Conservation (phyloP, 2,113 vertebrate species). For the Mastomys coucha region DNA sequence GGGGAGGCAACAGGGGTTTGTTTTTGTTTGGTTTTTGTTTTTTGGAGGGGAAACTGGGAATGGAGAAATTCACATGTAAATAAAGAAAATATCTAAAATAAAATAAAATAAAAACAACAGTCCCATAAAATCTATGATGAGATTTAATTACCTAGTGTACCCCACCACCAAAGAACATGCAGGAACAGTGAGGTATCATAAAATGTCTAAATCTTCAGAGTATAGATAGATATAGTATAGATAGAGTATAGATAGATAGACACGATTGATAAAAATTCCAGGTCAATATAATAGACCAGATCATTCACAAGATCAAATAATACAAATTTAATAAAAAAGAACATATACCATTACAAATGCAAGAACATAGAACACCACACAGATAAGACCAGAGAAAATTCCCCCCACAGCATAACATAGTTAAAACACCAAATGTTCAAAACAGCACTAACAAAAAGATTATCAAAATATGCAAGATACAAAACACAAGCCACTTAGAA, state of each 20-base stretch:
- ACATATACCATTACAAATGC: background rate
- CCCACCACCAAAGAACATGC: background rate
- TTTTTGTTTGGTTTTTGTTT: too few relatives aligned
- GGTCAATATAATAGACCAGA: background rate
- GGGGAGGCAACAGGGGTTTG: too few relatives aligned
- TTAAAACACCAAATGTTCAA: background rate
- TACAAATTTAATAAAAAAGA: background rate
- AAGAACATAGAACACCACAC: background rate
- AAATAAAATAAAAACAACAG: too few relatives aligned
- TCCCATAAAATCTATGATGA: background rate
- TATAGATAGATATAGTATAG: too few relatives aligned
- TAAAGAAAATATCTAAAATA: too few relatives aligned
- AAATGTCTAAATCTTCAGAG: background rate
- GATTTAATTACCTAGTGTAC: background rate
- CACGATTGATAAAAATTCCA: background rate
- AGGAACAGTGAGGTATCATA: background rate
- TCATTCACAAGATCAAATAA: background rate
- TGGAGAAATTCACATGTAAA: too few relatives aligned
- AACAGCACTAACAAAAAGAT: background rate
- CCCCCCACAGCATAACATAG: background rate
- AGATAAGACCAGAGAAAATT: background rate
- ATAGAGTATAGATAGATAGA: too few relatives aligned
- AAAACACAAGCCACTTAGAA: background rate
- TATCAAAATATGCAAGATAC: background rate
- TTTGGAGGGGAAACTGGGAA: too few relatives aligned